Conservation (phyloP, 2,797 vertebrate species). For the Sebastes steindachneri region DNA sequence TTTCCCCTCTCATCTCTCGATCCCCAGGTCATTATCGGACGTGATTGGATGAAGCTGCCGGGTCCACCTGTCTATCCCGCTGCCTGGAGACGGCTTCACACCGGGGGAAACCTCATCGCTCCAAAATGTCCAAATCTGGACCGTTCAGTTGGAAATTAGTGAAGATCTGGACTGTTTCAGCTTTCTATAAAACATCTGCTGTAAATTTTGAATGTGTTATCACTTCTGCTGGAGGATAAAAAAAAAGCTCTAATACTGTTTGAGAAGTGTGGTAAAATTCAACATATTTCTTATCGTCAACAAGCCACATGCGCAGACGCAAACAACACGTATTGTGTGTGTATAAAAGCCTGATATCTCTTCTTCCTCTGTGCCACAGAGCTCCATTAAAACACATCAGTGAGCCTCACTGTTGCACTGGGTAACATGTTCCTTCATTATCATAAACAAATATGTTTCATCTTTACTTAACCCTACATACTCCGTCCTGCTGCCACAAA, state of each 20-base stretch:
- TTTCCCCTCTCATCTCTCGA: not conserved
- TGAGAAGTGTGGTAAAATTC: not conserved
- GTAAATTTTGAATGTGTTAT: too few relatives aligned
- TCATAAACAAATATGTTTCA: not conserved
- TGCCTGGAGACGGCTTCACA: constrained; percentile 1
- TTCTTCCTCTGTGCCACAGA: not conserved
- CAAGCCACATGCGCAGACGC: not conserved
- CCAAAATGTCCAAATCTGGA: not conserved
- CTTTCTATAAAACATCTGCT: not conserved
- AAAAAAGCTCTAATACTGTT: not conserved
- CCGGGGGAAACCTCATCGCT: not conserved
- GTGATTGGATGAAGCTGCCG: constrained; percentile 34
- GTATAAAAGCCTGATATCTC: not conserved
- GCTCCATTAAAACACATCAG: not conserved
- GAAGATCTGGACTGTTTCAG: not conserved
- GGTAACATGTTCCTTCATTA: not conserved
- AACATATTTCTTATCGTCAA: not conserved
- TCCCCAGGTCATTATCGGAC: constrained; percentile 31
- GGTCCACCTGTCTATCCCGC: not conserved
- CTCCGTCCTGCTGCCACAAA: not conserved
- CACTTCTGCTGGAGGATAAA: not conserved
- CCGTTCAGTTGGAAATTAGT: not conserved
- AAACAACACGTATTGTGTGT: too few relatives aligned
- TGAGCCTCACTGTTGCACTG: not conserved
- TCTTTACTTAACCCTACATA: not conserved